Evolutionary conservation across 23 tunicate genomes (phyloP), one percentile per base, ranked within the genome.

Genomic region (Ciona savignyi): DNA sequence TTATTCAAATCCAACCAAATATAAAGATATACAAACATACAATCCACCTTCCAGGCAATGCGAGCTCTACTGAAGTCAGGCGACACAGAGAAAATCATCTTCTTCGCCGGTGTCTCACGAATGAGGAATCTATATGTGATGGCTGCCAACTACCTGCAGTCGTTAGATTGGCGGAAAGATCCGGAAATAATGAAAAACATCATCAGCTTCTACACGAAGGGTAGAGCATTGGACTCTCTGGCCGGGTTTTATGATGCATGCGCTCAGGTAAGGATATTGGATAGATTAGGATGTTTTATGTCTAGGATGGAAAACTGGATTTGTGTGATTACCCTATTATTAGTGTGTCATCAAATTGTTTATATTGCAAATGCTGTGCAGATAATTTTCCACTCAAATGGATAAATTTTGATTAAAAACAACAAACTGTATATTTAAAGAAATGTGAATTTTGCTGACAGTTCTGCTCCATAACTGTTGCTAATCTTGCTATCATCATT

Each of bases 111-210:
- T 3, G 87, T 86, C 27, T 85, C 96, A 15, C 64, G 89, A 29
- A 66, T 79, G 32, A 61, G 85, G 62, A 80, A 77, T 35, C 66
- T 95, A 23, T 95, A 83, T 68, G 96, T 95, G 31, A 83, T 95
- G 96, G 99, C 99, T 0, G 99, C 96, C 4, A 95, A 95, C 66
- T 95, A 95, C 66, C 63, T 95, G 76, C 91, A 91, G 72, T 84
- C 99, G 19, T 73, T 89, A 1, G 99, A 83, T 49, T 95, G 99
- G 99, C 71, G 95, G 23, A 80, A 84, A 65, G 96, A 95, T 63
- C 96, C 99, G 2, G 93, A 88, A 70, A 81, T 95, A 24, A 91
- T 95, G 96, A 95, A 95, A 48, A 84, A 86, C 66, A 95, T 95
- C 74, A 91, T 88, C 68, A 80, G 32, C 25, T 95, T 86, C 66